Percentiles rank a stretch among this genome's conserved stretches.
These are phyloP conservation scores for Lithophane semibrunnea DNA, from an alignment of 2,888 invertebrate genomes.

Conservation along the genomic window DNA sequence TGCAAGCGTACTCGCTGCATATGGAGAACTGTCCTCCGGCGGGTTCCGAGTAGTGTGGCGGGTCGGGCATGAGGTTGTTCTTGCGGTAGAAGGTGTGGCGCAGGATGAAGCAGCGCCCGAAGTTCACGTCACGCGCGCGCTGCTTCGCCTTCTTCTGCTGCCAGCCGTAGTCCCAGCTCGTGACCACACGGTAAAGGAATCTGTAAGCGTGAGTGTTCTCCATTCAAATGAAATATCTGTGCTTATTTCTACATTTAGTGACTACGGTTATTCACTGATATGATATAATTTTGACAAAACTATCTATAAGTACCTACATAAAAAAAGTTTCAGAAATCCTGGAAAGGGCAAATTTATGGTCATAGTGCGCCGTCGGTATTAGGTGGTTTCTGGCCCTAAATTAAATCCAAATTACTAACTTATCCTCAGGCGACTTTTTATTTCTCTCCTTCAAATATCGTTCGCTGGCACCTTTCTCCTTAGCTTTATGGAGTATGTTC, in stretches of 20 bases:
- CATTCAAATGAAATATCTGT: conserved; percentile 3
- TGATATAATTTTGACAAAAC: not conserved
- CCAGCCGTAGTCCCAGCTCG: conserved; percentile 91
- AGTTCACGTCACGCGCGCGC: conserved; percentile 81
- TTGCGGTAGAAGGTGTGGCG: conserved; percentile 90
- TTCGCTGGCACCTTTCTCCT: conserved; percentile 85
- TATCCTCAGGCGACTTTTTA: conserved; percentile 89
- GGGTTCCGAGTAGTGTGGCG: conserved; percentile 89
- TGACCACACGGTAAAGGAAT: conserved; percentile 87
- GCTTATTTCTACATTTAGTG: not conserved
- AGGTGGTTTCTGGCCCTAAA: not conserved
- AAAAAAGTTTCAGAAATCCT: not conserved
- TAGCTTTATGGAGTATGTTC: conserved; percentile 85
- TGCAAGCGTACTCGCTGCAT: conserved; percentile 85
- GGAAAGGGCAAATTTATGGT: not conserved
- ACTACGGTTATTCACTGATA: not conserved
- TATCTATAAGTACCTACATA: not conserved
- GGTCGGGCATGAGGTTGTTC: conserved; percentile 89
- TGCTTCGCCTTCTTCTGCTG: conserved; percentile 84
- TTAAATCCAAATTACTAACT: conserved; percentile 71
- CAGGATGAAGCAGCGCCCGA: conserved; percentile 88
- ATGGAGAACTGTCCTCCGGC: conserved; percentile 81
- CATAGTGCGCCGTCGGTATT: not conserved
- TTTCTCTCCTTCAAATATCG: conserved; percentile 87
- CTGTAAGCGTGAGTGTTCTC: conserved; percentile 68